phyloP scores from a whole-genome alignment of 2,797 vertebrate species.

The Gobionotothen gibberifrons region DNA sequence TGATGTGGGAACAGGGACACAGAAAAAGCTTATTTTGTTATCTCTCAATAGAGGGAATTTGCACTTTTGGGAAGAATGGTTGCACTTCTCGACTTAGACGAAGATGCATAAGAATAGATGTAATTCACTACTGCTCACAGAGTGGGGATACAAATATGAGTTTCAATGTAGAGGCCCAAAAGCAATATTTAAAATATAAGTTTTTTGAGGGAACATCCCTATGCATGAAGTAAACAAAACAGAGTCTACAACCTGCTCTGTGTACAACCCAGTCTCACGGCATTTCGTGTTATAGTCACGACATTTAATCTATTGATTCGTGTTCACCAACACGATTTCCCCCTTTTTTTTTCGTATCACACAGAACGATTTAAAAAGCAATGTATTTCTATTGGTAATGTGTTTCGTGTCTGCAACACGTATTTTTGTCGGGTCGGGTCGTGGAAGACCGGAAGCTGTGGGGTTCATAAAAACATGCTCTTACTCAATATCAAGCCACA shows the following conservation, averaged over 20 bases:
- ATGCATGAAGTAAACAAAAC: background rate
- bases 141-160: background rate
- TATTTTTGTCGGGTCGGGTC: no score
- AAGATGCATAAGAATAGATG: constrained; percentile 7
- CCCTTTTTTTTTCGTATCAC: no score
- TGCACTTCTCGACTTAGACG: constrained; percentile 18
- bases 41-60: constrained; percentile 38
- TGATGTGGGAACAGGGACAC: constrained; percentile 39
- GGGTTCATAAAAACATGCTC: no score
- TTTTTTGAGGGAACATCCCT: background rate
- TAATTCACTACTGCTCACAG: background rate
- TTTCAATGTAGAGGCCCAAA: constrained; percentile 12
- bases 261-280: no score
- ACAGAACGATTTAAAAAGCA: no score
- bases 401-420: no score
- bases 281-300: no score
- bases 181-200: constrained; percentile 4
- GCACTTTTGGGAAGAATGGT: constrained; percentile 2
- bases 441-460: no score
- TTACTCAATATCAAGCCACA: no score
- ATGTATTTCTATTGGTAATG: no score
- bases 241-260: background rate
- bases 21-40: constrained; percentile 28
- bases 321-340: no score
- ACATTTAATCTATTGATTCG: no score